Evolutionary conservation across 2,888 invertebrate species (phyloP).

Genomic region (Nematopogon swammerdamellus): DNA sequence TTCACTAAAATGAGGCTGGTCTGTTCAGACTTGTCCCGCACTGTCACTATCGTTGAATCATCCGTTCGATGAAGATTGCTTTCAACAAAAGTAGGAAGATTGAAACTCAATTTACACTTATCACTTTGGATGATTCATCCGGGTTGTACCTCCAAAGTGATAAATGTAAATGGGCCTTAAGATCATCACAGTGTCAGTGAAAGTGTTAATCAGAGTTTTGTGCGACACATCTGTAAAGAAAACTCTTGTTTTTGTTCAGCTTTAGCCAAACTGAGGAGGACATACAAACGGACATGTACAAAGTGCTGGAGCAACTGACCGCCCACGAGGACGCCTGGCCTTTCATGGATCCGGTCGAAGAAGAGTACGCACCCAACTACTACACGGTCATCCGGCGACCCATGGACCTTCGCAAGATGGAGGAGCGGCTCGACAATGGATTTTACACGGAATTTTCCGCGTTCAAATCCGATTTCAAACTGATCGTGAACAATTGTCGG

Average conservation of each 20-base stretch:
- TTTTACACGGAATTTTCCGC: conserved; percentile 75
- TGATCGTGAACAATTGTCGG: conserved; percentile 90
- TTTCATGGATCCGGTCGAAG: conserved; percentile 89
- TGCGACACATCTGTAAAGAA: neutral
- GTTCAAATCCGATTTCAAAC: conserved; percentile 84
- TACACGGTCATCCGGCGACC: conserved; percentile 73
- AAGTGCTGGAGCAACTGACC: conserved; percentile 83
- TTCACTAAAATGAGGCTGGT: too few relatives aligned
- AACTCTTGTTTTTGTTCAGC: conserved; percentile 37
- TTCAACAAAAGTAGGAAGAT: too few relatives aligned
- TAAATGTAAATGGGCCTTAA: too few relatives aligned
- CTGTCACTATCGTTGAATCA: too few relatives aligned
- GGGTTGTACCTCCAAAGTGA: too few relatives aligned
- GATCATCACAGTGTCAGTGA: too few relatives aligned
- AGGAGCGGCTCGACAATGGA: conserved; percentile 78
- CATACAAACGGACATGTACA: conserved; percentile 86
- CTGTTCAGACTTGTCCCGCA: too few relatives aligned
- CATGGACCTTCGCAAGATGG: conserved; percentile 87
- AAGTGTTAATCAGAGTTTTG: neutral
- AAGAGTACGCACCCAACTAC: conserved; percentile 87
- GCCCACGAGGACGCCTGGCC: conserved; percentile 94
- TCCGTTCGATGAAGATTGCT: too few relatives aligned
- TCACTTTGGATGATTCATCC: too few relatives aligned
- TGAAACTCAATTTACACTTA: too few relatives aligned
- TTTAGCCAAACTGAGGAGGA: conserved; percentile 82